Evolutionary conservation across 2,113 vertebrate genomes (phyloP).

Genomic region (Malaclemys terrapin): DNA sequence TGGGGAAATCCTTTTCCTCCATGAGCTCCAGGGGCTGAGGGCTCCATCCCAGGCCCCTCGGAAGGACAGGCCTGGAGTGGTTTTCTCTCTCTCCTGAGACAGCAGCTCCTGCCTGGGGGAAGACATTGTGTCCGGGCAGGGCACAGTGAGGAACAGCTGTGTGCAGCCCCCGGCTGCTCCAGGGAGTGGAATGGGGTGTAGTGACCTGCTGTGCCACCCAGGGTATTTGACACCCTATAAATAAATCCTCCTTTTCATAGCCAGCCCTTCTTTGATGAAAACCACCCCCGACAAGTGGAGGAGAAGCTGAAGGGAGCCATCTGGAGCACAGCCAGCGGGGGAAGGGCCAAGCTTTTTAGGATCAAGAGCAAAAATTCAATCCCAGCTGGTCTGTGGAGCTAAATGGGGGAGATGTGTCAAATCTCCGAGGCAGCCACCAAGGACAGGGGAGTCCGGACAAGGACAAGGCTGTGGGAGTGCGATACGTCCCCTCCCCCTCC

Average conservation of each 20-base stretch:
- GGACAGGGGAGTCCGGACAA: conserved; percentile 9
- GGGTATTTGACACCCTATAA: conserved; percentile 84
- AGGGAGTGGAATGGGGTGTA: background rate
- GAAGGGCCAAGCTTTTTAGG: conserved; percentile 57
- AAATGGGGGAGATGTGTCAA: conserved; percentile 58
- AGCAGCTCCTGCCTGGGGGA: conserved; percentile 15
- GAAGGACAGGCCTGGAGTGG: conserved; percentile 27
- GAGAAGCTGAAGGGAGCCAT: conserved; percentile 50
- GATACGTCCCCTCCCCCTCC: background rate
- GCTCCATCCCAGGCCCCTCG: background rate
- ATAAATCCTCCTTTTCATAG: conserved; percentile 75
- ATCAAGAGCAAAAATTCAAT: conserved; percentile 65
- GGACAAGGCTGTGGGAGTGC: background rate
- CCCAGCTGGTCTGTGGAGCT: conserved; percentile 57
- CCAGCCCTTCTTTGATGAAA: conserved; percentile 65
- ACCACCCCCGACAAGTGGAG: conserved; percentile 64
- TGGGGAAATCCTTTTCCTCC: background rate
- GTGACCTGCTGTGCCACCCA: conserved; percentile 51
- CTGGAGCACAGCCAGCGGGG: conserved; percentile 46
- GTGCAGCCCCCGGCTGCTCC: fast-evolving
- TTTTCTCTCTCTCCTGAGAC: conserved; percentile 63
- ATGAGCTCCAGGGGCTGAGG: background rate
- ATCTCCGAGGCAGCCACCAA: background rate
- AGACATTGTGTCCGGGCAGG: conserved; percentile 20
- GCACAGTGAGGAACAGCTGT: conserved; percentile 68